Base-by-base conservation (phyloP, 1,140 invertebrate species). In the Brachionus manjavacas region DNA sequence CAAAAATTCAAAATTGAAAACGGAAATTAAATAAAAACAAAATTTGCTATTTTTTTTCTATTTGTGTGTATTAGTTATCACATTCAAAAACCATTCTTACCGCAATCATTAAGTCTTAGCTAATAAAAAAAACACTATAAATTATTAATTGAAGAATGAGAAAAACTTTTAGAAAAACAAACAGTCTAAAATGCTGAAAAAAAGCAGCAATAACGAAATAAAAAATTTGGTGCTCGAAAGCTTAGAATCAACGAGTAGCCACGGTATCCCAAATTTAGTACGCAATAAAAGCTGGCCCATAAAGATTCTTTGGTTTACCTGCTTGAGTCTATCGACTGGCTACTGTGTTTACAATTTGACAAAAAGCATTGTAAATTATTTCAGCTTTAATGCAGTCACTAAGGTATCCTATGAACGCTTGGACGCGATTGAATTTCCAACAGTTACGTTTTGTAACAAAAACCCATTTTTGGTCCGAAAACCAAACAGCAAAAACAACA, bases 371-470 rank as follows among this genome's bases (percentile, higher is more conserved):
- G 25, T 20, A 2, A 46, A 76, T 25, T 76, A 49, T 25, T 76
- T 76, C 20, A 76, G 20, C 43, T 76, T 49, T n/a, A 14, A 7
- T 6, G 43, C 46, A 12, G 25, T 49, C 2, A 76, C 72, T 12
- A 46, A 49, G 49, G 46, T 76, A n/a, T 49, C 39, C 16, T 25
- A 76, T 49, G 72, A 76, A 76, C 7, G 43, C 7, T 49, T 49
- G 12, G 16, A 43, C 11, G 23, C 72, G 0, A 76, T 76, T 49
- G 72, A 76, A 25, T 76, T 49, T 76, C 72, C 72, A 76, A 76
- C 72, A 76, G 41, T 76, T 49, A 76, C 72, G 14, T 76, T 76
- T 76, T 76, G 72, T 28, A 76, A 76, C 20, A 76, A 76, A 49
- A 76, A 49, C 31, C 39, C 39, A 76, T 76, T 49, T n/a, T 23